Conservation (phyloP, 2,888 invertebrate species). For the Pristionchus japonicus region DNA sequence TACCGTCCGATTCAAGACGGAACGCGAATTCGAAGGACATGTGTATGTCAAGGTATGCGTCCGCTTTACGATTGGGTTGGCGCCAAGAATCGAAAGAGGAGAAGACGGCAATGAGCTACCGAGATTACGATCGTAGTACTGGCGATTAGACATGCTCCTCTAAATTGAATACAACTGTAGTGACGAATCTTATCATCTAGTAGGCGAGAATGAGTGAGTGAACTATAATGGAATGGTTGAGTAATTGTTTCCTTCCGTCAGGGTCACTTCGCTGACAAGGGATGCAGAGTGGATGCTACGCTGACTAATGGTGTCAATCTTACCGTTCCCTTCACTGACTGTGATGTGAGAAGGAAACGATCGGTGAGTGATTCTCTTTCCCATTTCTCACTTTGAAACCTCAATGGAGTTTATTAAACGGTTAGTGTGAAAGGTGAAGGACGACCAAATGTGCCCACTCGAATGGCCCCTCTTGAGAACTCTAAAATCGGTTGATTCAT, state of each 20-base stretch:
- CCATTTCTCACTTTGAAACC: neutral
- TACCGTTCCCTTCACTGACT: slow-evolving; percentile 63
- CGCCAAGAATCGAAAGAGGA: slow-evolving; percentile 9
- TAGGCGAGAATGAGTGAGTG: neutral
- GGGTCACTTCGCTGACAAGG: slow-evolving; percentile 55
- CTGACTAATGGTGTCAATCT: slow-evolving; percentile 59
- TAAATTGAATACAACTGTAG: neutral
- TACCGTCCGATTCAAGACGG: slow-evolving; percentile 63
- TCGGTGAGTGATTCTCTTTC: slow-evolving; percentile 59
- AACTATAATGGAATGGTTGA: neutral
- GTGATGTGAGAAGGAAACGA: slow-evolving; percentile 66
- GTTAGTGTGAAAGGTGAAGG: slow-evolving; percentile 14
- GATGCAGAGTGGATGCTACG: slow-evolving; percentile 67
- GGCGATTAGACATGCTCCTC: neutral
- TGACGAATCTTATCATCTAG: neutral
- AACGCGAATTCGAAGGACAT: slow-evolving; percentile 67
- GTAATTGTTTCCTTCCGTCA: slow-evolving; percentile 25
- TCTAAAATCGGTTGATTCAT: slow-evolving; percentile 13
- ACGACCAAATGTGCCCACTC: slow-evolving; percentile 12
- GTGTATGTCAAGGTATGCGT: slow-evolving; percentile 60
- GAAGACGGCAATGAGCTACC: slow-evolving; percentile 56
- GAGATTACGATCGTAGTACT: neutral
- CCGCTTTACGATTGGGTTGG: neutral
- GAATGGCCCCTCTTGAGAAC: slow-evolving; percentile 7
- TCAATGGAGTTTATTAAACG: slow-evolving; percentile 38